A percentile compares a stretch with the other conserved stretches of the same genome.
phyloP scores from a whole-genome alignment of 2,888 invertebrate species.

The Lucinisca nassula region DNA sequence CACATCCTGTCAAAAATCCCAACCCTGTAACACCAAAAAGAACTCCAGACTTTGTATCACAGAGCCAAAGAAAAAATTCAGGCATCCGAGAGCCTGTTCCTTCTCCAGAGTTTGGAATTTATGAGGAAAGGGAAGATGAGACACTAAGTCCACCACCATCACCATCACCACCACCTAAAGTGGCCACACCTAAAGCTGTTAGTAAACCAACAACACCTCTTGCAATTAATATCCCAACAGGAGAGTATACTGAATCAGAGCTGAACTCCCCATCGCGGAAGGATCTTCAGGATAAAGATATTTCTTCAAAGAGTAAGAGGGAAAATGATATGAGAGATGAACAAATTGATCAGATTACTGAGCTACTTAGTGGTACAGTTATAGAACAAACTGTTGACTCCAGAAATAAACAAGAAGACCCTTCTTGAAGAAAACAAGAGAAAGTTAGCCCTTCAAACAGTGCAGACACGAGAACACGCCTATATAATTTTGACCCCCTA shows the following conservation, averaged over 20 bases:
- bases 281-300: conserved; percentile 32
- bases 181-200: conserved; percentile 25
- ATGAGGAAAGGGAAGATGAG: conserved; percentile 27
- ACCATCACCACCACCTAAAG: conserved; percentile 42
- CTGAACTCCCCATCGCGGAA: conserved; percentile 68
- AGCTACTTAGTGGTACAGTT: conserved; percentile 69
- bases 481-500: too few relatives aligned
- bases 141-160: not conserved
- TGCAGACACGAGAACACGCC: too few relatives aligned
- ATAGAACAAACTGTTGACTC: conserved; percentile 49
- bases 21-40: conserved; percentile 58
- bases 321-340: conserved; percentile 73
- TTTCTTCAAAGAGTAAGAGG: conserved; percentile 60
- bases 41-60: conserved; percentile 54
- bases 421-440: not conserved
- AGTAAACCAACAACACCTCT: conserved; percentile 60
- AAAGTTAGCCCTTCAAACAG: too few relatives aligned
- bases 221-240: conserved; percentile 83
- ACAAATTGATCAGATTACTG: conserved; percentile 78
- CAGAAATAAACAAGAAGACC: not conserved
- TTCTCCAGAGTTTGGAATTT: conserved; percentile 64
- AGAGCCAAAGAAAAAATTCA: conserved; percentile 43
- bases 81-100: conserved; percentile 73
- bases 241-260: conserved; percentile 77
- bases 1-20: conserved; percentile 78